phyloP scores from a whole-genome alignment of 2,113 vertebrate species.

The Malurus elegans region DNA sequence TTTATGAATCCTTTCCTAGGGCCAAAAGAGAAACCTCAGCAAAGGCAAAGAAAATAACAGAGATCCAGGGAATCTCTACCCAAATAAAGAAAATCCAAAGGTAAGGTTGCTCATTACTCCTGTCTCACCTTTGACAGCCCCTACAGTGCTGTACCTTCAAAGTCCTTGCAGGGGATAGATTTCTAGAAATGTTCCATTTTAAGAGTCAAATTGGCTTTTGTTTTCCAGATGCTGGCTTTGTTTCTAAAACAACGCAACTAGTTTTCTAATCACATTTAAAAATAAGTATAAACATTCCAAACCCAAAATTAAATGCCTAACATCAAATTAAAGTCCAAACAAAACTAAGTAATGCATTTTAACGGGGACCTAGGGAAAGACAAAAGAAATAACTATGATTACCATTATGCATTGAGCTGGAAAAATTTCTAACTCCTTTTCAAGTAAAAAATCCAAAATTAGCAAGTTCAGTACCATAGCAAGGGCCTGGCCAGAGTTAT shows the following conservation, averaged over 20 bases:
- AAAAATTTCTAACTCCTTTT: neutral
- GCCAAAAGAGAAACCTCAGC: conserved; percentile 82
- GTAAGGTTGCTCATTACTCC: conserved; percentile 49
- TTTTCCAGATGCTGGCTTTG: neutral
- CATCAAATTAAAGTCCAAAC: neutral
- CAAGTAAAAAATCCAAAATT: neutral
- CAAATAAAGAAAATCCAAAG: conserved; percentile 82
- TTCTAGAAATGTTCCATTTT: neutral
- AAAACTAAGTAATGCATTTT: neutral
- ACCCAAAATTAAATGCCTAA: neutral
- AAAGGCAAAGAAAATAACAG: conserved; percentile 78
- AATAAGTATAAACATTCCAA: neutral
- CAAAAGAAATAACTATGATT: neutral
- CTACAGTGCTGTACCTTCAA: neutral
- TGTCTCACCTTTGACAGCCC: neutral
- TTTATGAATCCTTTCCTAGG: conserved; percentile 60
- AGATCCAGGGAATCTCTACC: conserved; percentile 77
- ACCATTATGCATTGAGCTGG: neutral
- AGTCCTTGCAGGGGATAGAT: neutral
- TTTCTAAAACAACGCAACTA: neutral
- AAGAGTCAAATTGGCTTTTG: neutral
- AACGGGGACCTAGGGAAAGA: neutral
- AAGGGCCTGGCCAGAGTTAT: neutral
- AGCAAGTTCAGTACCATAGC: neutral
- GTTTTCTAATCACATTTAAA: neutral